Evolutionary conservation across 2,113 vertebrate species (phyloP).

Genomic region (Salminus brasiliensis): DNA sequence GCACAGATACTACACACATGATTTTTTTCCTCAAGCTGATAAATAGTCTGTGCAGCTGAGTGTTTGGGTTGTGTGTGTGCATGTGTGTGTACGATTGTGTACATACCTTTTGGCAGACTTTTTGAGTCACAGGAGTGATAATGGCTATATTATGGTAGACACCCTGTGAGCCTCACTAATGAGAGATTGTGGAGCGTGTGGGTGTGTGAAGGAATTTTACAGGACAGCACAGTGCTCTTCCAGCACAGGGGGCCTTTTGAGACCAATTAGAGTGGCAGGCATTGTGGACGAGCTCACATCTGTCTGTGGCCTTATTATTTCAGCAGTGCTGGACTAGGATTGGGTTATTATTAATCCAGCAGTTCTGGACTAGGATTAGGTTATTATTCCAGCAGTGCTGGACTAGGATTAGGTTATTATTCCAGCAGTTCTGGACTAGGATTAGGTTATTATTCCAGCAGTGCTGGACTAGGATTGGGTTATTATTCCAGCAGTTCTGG

Average conservation of each 20-base stretch:
- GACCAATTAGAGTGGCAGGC: conserved; percentile 78
- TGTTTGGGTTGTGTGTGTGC: conserved; percentile 21
- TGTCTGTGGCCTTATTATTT: conserved; percentile 78
- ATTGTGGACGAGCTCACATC: conserved; percentile 72
- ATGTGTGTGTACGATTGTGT: conserved; percentile 37
- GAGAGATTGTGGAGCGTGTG: conserved; percentile 46
- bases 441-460: no score
- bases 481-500: conserved; percentile 28
- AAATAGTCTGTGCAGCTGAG: not conserved
- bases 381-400: not conserved
- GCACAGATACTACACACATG: no score
- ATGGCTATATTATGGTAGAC: conserved; percentile 73
- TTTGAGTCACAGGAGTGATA: conserved; percentile 73
- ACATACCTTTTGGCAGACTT: conserved; percentile 57
- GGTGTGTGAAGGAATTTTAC: conserved; percentile 66
- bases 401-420: not conserved
- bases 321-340: conserved; percentile 60
- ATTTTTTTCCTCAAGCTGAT: no score
- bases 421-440: not conserved
- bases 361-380: conserved; percentile 10
- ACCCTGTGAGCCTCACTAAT: conserved; percentile 66
- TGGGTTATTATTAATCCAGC: conserved; percentile 29
- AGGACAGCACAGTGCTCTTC: conserved; percentile 37
- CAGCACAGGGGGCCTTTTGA: conserved; percentile 68
- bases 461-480: conserved; percentile 42